Conservation (phyloP, 2,888 invertebrate species). For the Oscheius sp. region DNA sequence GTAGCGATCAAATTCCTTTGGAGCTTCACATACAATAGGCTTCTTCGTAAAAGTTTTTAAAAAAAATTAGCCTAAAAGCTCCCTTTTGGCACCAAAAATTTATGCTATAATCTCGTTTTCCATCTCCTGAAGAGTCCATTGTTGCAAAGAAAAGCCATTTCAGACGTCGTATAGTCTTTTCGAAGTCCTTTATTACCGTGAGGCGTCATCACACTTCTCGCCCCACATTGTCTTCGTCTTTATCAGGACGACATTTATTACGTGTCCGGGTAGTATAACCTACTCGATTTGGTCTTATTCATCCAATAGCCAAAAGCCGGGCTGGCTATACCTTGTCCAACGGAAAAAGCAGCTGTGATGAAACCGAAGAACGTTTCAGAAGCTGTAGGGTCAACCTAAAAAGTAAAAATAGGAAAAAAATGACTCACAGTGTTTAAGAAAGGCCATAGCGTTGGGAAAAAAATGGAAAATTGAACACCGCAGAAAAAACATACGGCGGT, state of each 20-base stretch:
- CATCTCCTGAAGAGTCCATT: no score
- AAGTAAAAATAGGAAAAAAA: neutral
- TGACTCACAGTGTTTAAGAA: slow-evolving; percentile 42
- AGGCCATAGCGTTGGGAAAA: slow-evolving; percentile 53
- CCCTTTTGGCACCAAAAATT: no score
- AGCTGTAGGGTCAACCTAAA: slow-evolving; percentile 47
- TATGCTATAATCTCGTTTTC: no score
- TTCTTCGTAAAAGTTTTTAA: no score
- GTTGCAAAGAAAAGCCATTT: neutral
- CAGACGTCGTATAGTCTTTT: neutral
- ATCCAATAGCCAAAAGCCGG: slow-evolving; percentile 55
- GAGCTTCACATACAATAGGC: no score
- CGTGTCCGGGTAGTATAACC: slow-evolving; percentile 7
- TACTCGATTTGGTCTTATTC: slow-evolving; percentile 48
- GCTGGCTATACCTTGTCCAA: slow-evolving; percentile 48
- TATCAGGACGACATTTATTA: neutral
- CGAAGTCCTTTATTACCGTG: neutral
- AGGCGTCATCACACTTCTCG: neutral
- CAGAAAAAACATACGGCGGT: slow-evolving; percentile 52
- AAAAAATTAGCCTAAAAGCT: no score
- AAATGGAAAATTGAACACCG: slow-evolving; percentile 54
- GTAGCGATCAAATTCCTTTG: no score
- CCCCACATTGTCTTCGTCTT: neutral
- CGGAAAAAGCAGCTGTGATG: slow-evolving; percentile 52
- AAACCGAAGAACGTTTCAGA: slow-evolving; percentile 50